Percentiles rank a stretch among this genome's conserved stretches.
These are phyloP conservation scores for Hyppa rectilinea DNA, from an alignment of 2,888 invertebrate genomes.

Conservation along the genomic window DNA sequence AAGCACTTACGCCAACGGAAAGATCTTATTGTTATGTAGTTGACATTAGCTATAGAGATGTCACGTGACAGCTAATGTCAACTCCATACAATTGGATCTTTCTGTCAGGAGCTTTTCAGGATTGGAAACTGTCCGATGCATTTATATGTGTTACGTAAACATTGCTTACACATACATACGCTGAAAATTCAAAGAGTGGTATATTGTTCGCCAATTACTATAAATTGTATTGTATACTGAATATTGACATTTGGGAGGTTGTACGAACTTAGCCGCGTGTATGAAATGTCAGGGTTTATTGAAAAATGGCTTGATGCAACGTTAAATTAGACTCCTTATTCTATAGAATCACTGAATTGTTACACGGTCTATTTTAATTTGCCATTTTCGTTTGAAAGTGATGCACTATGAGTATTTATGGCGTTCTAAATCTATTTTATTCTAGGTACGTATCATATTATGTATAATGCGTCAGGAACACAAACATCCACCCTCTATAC, in stretches of 20 bases:
- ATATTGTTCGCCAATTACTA: not conserved
- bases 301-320: slow-evolving; percentile 14
- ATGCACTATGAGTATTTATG: too few relatives aligned
- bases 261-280: slow-evolving; percentile 15
- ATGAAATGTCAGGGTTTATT: slow-evolving; percentile 52
- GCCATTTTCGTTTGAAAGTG: not conserved
- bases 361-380: slow-evolving; percentile 9
- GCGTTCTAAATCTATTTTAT: too few relatives aligned
- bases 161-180: not conserved
- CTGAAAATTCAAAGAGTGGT: not conserved
- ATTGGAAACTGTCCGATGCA: not conserved
- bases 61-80: too few relatives aligned
- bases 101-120: not conserved
- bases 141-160: not conserved
- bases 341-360: not conserved
- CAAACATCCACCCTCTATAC: not conserved
- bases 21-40: too few relatives aligned
- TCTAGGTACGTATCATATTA: too few relatives aligned
- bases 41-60: too few relatives aligned
- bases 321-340: slow-evolving; percentile 14
- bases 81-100: too few relatives aligned
- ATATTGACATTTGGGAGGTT: slow-evolving; percentile 32
- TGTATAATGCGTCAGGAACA: not conserved
- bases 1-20: too few relatives aligned
- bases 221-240: not conserved